Evolutionary conservation across 1,140 invertebrate genomes (phyloP).

Genomic region (Chlorops oryzae): DNA sequence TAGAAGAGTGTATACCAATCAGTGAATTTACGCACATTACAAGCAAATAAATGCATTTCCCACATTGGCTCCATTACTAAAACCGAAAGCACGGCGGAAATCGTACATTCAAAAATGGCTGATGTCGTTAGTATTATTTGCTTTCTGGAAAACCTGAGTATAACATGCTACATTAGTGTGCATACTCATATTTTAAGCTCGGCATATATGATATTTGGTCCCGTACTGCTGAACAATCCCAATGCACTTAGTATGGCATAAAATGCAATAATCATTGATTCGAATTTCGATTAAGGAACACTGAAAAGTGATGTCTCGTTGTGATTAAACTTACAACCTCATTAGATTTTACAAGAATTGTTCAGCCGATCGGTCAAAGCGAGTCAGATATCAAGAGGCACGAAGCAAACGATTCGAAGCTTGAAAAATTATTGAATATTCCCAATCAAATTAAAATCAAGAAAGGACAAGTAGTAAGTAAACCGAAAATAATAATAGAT

Average conservation of each 20-base stretch:
- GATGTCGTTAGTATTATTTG: constrained; percentile 67
- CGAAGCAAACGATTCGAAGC: no score
- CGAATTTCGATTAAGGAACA: no score
- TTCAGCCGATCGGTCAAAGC: no score
- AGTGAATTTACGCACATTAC: constrained; percentile 67
- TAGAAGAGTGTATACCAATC: constrained; percentile 96
- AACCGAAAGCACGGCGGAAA: constrained; percentile 68
- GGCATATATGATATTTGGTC: not conserved
- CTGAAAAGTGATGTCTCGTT: no score
- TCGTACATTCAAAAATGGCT: constrained; percentile 71
- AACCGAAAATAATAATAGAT: no score
- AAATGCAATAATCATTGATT: no score
- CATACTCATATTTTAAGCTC: not conserved
- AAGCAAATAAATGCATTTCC: constrained; percentile 66
- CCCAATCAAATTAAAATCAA: no score
- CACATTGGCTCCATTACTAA: constrained; percentile 73
- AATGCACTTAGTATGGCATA: not conserved
- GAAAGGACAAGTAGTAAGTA: no score
- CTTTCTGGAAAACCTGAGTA: constrained; percentile 62
- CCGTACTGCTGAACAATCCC: not conserved
- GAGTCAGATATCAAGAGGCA: no score
- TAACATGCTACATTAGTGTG: not conserved
- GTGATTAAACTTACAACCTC: no score
- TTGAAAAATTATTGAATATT: no score
- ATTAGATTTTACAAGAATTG: no score